A percentile compares a stretch with the other conserved stretches of the same genome.
phyloP scores from a whole-genome alignment of 2,888 invertebrate genomes.

The Cenopis cana region DNA sequence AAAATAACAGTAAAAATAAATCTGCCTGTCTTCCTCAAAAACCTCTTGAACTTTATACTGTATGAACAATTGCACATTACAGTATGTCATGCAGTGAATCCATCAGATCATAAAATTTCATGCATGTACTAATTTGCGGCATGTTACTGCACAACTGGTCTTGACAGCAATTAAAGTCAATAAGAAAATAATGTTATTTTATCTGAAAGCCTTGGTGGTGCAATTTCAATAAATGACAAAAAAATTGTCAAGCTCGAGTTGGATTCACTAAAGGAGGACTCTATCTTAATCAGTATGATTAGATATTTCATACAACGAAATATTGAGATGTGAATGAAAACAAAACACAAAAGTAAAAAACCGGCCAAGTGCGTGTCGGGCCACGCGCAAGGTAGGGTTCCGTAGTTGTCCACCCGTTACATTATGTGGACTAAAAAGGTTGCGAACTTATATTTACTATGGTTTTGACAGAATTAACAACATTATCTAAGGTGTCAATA shows the following conservation, averaged over 20 bases:
- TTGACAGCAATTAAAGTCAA: constrained; percentile 45
- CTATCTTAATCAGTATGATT: background rate
- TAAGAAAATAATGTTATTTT: constrained; percentile 47
- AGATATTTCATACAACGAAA: too few relatives aligned
- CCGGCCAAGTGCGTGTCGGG: too few relatives aligned
- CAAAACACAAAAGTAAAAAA: too few relatives aligned
- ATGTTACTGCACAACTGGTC: constrained; percentile 37
- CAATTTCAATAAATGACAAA: constrained; percentile 62
- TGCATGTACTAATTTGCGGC: constrained; percentile 41
- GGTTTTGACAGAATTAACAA: too few relatives aligned
- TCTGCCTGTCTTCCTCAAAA: constrained; percentile 10
- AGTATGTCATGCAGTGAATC: constrained; percentile 22
- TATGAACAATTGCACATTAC: constrained; percentile 28
- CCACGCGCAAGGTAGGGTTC: too few relatives aligned
- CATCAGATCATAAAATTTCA: constrained; percentile 44
- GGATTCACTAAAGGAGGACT: background rate
- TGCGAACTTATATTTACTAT: too few relatives aligned
- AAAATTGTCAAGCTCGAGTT: constrained; percentile 16
- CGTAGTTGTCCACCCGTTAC: too few relatives aligned
- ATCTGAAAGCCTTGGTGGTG: constrained; percentile 56
- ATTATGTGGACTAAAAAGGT: too few relatives aligned
- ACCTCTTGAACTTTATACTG: constrained; percentile 18
- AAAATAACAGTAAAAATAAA: constrained; percentile 17
- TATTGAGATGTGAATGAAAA: too few relatives aligned
- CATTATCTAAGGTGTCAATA: too few relatives aligned